Evolutionary conservation across 2,113 vertebrate genomes (phyloP).

Genomic region (Haliaeetus leucogaster): DNA sequence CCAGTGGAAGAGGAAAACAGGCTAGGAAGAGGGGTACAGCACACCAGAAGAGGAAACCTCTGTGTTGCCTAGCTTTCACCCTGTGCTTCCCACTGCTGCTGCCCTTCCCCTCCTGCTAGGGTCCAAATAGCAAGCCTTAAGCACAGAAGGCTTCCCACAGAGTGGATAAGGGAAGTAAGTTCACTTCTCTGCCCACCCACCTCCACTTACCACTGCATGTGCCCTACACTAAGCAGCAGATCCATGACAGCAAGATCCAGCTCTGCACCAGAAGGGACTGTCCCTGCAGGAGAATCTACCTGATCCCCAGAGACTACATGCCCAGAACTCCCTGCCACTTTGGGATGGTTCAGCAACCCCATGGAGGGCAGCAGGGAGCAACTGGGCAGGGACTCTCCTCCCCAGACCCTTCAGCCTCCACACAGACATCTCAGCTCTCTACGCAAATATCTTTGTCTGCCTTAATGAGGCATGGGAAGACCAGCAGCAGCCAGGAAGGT

Average conservation of each 20-base stretch:
- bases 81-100: background rate
- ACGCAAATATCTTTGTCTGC: background rate
- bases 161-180: background rate
- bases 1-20: background rate
- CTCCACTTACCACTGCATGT: rapidly evolving
- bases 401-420: background rate
- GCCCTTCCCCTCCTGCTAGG: background rate
- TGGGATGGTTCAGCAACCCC: background rate
- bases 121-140: background rate
- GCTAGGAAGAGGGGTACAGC: background rate
- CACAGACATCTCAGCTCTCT: background rate
- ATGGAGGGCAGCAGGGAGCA: background rate
- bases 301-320: rapidly evolving
- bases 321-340: background rate
- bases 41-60: background rate
- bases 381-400: no score
- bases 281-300: background rate
- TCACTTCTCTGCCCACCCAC: background rate
- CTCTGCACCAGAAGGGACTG: background rate
- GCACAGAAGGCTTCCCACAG: background rate
- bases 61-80: rapidly evolving
- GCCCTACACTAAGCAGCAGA: background rate
- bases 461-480: background rate
- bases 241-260: background rate
- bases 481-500: background rate